Conservation (phyloP, 2,113 vertebrate species). For the Poeciliopsis turrubarensis region DNA sequence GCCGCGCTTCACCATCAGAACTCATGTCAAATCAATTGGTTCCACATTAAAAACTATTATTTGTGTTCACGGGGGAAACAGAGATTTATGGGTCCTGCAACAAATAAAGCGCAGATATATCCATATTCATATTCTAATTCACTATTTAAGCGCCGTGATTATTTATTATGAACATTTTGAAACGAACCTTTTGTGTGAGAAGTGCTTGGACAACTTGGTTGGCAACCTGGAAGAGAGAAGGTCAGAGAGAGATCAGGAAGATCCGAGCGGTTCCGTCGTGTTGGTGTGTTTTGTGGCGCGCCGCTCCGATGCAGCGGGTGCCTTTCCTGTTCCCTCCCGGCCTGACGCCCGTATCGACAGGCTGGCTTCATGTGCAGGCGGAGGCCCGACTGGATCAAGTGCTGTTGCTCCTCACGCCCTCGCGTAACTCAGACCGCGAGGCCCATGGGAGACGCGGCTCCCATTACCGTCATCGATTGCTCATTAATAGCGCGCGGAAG, state of each 20-base stretch:
- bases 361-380: slow-evolving; percentile 33
- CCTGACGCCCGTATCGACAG: slow-evolving; percentile 72
- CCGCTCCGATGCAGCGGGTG: neutral
- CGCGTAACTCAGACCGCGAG: slow-evolving; percentile 49
- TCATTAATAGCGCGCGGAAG: slow-evolving; percentile 69
- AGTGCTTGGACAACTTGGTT: slow-evolving; percentile 95
- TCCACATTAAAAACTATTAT: too few relatives aligned
- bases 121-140: too few relatives aligned
- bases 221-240: slow-evolving; percentile 84
- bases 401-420: slow-evolving; percentile 52
- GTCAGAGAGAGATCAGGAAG: neutral
- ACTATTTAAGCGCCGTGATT: too few relatives aligned
- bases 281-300: neutral
- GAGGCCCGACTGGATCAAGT: slow-evolving; percentile 55
- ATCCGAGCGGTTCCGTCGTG: neutral
- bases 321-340: slow-evolving; percentile 4
- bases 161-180: neutral
- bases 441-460: slow-evolving; percentile 38
- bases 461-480: slow-evolving; percentile 74
- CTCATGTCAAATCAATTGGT: too few relatives aligned
- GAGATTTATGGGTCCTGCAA: too few relatives aligned
- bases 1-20: neutral
- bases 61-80: too few relatives aligned
- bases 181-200: slow-evolving; percentile 93
- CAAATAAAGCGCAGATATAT: too few relatives aligned